Base-by-base conservation (phyloP, 2,888 invertebrate species). In the Dryobotodes eremita region DNA sequence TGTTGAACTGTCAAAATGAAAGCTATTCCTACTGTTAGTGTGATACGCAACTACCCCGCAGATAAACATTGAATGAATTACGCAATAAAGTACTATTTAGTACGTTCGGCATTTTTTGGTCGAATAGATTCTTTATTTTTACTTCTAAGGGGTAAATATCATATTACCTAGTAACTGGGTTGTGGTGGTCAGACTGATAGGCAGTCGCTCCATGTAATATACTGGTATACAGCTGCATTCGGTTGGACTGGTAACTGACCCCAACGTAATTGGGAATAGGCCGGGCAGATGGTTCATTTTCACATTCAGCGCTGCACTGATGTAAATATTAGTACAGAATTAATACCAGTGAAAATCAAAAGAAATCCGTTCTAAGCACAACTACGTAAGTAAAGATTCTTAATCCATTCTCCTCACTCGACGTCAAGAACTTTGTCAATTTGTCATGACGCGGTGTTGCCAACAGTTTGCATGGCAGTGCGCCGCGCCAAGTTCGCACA, bases 361-460 rank as follows among this genome's bases (percentile, higher is more conserved):
- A 84, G 62, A 74, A 72, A 78, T 42, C 17, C 65, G 17, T 15
- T 15, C 7, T 36, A 69, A 59, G 15, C 62, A 36, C 23, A 50
- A 59, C 66, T 73, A 75, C 75, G 71, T 75, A 71, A 77, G 71
- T 75, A 71, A 77, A 86, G 62, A 78, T 83, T 84, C 82, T 85
- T 85, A 85, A 86, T 86, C 79, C 77, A 77, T 77, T 66, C 85
- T 53, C 53, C 36, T 55, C 55, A 53, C 65, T 77, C 11, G 26
- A 75, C 71, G 78, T 86, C 80, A 62, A 42, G 68, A 85, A 86
- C 84, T 86, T 86, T 65, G 79, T 79, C 86, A 86, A 86, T 86
- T 86, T 86, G 86, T 86, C 86, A 86, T 70, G 75, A 75, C 61
- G 76, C 76, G 55, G 68, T 70, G 83, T 79, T 80, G 46, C 73